phyloP scores from a whole-genome alignment of 2,888 invertebrate genomes.

The Drosophila bunnanda region DNA sequence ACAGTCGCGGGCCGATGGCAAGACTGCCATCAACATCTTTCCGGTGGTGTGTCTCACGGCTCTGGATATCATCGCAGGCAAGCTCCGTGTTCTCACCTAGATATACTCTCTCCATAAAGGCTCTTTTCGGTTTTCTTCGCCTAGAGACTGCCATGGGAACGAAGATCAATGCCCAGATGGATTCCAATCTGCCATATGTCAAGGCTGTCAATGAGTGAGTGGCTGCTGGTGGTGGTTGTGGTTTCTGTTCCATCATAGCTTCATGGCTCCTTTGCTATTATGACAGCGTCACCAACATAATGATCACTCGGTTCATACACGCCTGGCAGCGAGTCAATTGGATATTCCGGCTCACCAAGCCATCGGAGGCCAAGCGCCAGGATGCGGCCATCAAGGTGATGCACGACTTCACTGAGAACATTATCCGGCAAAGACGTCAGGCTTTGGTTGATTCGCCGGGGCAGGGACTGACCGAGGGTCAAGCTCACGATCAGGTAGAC shows the following conservation, averaged over 20 bases:
- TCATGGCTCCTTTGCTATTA: background rate
- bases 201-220: slow-evolving; percentile 88
- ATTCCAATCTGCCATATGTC: slow-evolving; percentile 89
- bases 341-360: slow-evolving; percentile 68
- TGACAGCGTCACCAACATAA: slow-evolving; percentile 74
- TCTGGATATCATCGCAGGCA: slow-evolving; percentile 86
- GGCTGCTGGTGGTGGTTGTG: too few relatives aligned
- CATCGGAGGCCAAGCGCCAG: slow-evolving; percentile 59
- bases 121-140: too few relatives aligned
- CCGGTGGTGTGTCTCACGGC: slow-evolving; percentile 87
- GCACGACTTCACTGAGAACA: slow-evolving; percentile 79
- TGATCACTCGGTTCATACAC: slow-evolving; percentile 73
- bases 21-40: slow-evolving; percentile 86
- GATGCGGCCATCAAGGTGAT: slow-evolving; percentile 65
- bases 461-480: background rate
- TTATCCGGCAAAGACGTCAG: slow-evolving; percentile 45
- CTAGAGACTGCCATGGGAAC: slow-evolving; percentile 83
- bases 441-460: slow-evolving; percentile 20
- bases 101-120: too few relatives aligned
- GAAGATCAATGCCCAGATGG: slow-evolving; percentile 85
- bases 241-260: background rate
- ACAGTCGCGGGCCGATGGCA: slow-evolving; percentile 83
- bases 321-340: slow-evolving; percentile 76
- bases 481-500: slow-evolving; percentile 24
- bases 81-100: background rate